Evolutionary conservation across 2,113 vertebrate genomes (phyloP).

Genomic region (Oncorhynchus tshawytscha): DNA sequence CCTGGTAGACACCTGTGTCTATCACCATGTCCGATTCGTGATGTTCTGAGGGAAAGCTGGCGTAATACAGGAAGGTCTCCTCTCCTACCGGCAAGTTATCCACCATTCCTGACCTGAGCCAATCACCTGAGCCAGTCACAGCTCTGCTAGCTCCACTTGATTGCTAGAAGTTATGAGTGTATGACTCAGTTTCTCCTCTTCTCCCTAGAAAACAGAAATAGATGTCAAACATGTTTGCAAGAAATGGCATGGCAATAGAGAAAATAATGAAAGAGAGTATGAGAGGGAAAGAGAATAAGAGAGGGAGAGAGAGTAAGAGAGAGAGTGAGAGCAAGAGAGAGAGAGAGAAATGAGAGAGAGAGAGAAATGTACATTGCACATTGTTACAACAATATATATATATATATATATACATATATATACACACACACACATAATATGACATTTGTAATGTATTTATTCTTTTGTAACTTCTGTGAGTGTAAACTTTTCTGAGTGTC

Average conservation of each 20-base stretch:
- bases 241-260: not conserved
- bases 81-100: constrained; percentile 89
- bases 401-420: no score
- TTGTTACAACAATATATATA: no score
- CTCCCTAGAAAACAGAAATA: constrained; percentile 42
- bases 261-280: not conserved
- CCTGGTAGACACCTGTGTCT: constrained; percentile 77
- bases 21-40: constrained; percentile 77
- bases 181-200: constrained; percentile 17
- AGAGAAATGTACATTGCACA: no score
- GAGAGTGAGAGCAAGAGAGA: no score
- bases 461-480: no score
- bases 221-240: constrained; percentile 1
- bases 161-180: not conserved
- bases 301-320: no score
- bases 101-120: constrained; percentile 78
- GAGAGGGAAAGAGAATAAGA: no score
- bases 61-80: constrained; percentile 83
- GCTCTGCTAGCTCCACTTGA: not conserved
- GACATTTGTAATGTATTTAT: no score
- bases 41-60: constrained; percentile 70
- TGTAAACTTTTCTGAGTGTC: no score
- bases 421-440: no score
- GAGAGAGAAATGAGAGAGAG: no score
- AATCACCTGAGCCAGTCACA: not conserved